A percentile compares a stretch with the other conserved stretches of the same genome.
Conservation (phyloP, 2,113 vertebrate species). For the Scomber colias region DNA sequence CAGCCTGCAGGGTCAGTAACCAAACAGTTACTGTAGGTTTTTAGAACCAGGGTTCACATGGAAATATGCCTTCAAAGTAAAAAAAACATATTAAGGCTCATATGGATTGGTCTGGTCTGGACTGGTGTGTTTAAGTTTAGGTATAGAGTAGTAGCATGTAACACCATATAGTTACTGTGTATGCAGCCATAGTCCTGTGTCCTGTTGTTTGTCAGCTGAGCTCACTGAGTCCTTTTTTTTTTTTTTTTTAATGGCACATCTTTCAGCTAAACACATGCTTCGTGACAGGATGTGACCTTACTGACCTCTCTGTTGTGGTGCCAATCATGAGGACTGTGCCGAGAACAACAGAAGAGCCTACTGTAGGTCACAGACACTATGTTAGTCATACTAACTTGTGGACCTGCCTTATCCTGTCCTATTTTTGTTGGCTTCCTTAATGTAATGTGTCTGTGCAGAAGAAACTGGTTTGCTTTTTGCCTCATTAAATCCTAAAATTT, state of each 20-base stretch:
- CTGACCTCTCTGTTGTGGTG: conserved; percentile 7
- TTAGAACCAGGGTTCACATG: not conserved
- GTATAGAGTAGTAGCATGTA: not conserved
- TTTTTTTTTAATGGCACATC: not conserved
- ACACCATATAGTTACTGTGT: not conserved
- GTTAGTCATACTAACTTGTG: conserved; percentile 50
- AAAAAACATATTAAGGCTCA: not conserved
- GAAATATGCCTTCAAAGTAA: not conserved
- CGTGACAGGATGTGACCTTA: conserved; percentile 40
- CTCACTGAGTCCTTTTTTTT: conserved; percentile 31
- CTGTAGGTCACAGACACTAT: conserved; percentile 18
- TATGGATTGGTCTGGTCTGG: not conserved
- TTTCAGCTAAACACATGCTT: conserved; percentile 5
- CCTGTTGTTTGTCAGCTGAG: conserved; percentile 22
- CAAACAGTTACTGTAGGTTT: conserved; percentile 19
- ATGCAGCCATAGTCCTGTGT: conserved; percentile 6
- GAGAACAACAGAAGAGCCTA: conserved; percentile 11
- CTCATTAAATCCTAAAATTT: conserved; percentile 3
- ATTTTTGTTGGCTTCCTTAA: conserved; percentile 32
- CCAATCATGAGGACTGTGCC: conserved; percentile 16
- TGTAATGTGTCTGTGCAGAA: conserved; percentile 16
- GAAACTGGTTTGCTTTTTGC: not conserved
- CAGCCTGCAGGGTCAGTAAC: conserved; percentile 34
- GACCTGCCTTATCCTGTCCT: conserved; percentile 33
- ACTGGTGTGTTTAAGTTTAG: conserved; percentile 13